Conservation (phyloP, 1,140 invertebrate species). For the Drosophila funebris region DNA sequence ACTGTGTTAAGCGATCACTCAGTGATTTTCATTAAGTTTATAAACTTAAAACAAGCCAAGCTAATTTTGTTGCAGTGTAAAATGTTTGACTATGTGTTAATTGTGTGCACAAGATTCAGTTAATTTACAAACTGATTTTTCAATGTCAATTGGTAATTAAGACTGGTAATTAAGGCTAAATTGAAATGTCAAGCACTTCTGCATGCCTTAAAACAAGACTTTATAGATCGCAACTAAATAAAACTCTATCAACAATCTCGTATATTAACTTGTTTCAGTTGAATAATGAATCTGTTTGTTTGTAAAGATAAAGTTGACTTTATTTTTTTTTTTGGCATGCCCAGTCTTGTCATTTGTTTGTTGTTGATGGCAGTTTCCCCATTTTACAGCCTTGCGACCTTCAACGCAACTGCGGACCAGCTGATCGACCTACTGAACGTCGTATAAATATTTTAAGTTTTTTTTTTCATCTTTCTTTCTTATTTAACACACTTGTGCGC, state of each 20-base stretch:
- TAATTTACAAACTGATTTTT: slow-evolving; percentile 11
- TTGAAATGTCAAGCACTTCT: slow-evolving; percentile 11
- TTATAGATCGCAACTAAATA: background rate
- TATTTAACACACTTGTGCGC: slow-evolving; percentile 56
- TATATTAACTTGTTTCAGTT: background rate
- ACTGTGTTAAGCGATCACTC: background rate
- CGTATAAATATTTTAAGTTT: slow-evolving; percentile 52
- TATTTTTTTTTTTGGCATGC: slow-evolving; percentile 19
- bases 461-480: slow-evolving; percentile 27
- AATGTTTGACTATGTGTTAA: slow-evolving; percentile 30
- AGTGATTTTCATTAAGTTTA: background rate
- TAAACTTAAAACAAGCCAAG: background rate
- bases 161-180: slow-evolving; percentile 23
- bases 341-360: background rate
- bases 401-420: slow-evolving; percentile 29
- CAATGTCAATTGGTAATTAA: slow-evolving; percentile 40
- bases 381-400: slow-evolving; percentile 48
- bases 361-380: slow-evolving; percentile 11
- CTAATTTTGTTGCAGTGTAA: slow-evolving; percentile 29
- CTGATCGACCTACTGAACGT: slow-evolving; percentile 46
- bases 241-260: background rate
- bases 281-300: background rate
- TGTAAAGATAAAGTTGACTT: background rate
- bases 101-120: slow-evolving; percentile 6
- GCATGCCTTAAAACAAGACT: background rate